Base-by-base conservation (phyloP, 2,797 vertebrate genomes). In the Calcarius lapponicus region DNA sequence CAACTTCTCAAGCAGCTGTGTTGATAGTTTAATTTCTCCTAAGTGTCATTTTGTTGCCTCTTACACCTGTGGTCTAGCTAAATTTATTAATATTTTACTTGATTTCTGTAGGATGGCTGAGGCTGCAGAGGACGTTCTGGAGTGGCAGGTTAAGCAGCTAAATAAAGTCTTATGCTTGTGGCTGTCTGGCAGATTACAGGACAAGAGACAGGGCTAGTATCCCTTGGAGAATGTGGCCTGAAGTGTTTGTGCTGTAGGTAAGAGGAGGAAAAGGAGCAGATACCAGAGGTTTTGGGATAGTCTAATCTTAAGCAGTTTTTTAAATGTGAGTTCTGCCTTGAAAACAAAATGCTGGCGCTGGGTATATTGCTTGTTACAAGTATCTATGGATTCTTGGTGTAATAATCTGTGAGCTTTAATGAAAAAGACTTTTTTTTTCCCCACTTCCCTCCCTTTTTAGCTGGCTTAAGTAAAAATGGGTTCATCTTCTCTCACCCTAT, bases 61-160 rank as follows among this genome's bases (percentile, higher is more conserved):
- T 89, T 60, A 31, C 0, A 42, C 9, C 12, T 85, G 32, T 91
- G 82, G 85, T 47, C 20, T 56, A 83, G 78, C n/a, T 75, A 79
- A 36, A 87, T 81, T 75, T 83, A 36, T 64, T 78, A 42, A 53
- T 38, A 25, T 73, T 83, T 84, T 84, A 56, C 61, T 80, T 92
- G 53, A 62, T 74, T 90, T 82, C 56, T 76, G 43, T 93, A 64
- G 64, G 12, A 38, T 95, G 64, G 42, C 57, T 89, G 65, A 80
- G 48, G 48, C 67, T 87, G 50, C 56, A 73, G 69, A 85, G 88
- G 74, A 40, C 8, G 3, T 73, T 90, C 90, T 61, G 50, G 80
- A 73, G 53, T 74, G 71, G 42, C 92, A 92, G 60, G 60, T 90
- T 95, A 90, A 88, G 56, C 71, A 89, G 78, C 67, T 92, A 80